Evolutionary conservation across 2,113 vertebrate genomes (phyloP).

Genomic region (Python bivittatus): DNA sequence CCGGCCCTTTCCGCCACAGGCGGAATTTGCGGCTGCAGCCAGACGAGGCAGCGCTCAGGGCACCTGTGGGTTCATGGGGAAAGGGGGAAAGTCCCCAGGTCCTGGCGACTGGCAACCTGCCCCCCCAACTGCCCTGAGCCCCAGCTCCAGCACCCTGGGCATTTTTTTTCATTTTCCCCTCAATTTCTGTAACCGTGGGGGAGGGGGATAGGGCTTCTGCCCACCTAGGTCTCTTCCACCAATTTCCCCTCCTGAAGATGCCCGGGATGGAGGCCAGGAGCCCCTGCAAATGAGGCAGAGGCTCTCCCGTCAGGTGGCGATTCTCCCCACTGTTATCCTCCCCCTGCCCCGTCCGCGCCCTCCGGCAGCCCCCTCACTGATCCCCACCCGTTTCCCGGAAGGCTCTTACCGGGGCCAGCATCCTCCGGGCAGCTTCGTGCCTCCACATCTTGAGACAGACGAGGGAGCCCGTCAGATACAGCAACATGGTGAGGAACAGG

Average conservation of each 20-base stretch:
- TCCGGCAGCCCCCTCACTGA: not conserved
- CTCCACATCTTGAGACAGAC: constrained; percentile 76
- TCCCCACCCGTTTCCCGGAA: not conserved
- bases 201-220: not conserved
- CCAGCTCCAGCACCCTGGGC: not conserved
- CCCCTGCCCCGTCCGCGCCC: not conserved
- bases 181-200: not conserved
- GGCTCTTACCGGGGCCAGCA: constrained; percentile 37
- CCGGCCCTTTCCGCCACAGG: not conserved
- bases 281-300: not conserved
- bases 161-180: not conserved
- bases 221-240: not conserved
- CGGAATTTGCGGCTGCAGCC: not conserved
- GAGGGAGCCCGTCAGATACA: constrained; percentile 72
- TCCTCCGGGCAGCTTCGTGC: constrained; percentile 55
- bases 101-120: not conserved
- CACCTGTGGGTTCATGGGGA: not conserved
- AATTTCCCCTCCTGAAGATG: not conserved
- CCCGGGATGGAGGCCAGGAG: not conserved
- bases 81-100: not conserved
- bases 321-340: not conserved
- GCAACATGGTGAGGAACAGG: constrained; percentile 74
- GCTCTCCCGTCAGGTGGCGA: not conserved
- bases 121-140: not conserved
- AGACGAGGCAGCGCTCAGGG: not conserved